Percentiles rank a stretch among this genome's conserved stretches.
Conservation (phyloP, 1,140 invertebrate species). For the Gonioctena quinquepunctata region DNA sequence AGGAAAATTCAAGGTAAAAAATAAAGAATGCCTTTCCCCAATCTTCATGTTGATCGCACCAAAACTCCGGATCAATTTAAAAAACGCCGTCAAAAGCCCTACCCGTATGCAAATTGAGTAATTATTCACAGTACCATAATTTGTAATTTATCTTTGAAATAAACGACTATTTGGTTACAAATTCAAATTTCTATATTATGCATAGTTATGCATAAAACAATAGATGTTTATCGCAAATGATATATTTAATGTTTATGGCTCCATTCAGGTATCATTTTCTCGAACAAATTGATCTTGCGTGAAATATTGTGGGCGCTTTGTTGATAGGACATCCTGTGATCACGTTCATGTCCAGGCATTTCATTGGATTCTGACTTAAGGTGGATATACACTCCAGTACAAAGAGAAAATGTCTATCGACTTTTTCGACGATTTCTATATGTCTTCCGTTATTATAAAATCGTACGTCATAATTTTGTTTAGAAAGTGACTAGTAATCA, state of each 20-base stretch:
- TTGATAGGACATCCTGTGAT: too few species aligned
- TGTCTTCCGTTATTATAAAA: too few species aligned
- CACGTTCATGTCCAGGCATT: too few species aligned
- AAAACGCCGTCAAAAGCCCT: background rate
- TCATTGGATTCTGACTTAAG: too few species aligned
- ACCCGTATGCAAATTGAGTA: background rate
- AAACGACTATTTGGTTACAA: background rate
- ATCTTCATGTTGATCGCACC: background rate
- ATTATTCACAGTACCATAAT: background rate
- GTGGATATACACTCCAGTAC: too few species aligned
- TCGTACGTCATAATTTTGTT: too few species aligned
- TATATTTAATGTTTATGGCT: background rate
- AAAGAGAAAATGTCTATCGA: too few species aligned
- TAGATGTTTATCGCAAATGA: background rate
- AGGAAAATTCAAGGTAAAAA: too few species aligned
- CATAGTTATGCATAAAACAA: background rate
- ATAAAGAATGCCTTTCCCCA: too few species aligned
- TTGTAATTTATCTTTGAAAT: background rate
- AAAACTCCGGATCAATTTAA: background rate
- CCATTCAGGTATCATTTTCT: background rate
- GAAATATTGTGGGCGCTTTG: too few species aligned
- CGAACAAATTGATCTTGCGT: background rate
- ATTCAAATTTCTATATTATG: background rate
- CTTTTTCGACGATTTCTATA: too few species aligned
- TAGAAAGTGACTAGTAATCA: too few species aligned